Evolutionary conservation across 2,888 invertebrate species (phyloP), one percentile per base, ranked within the genome.

Genomic region (Cephalotes varians): DNA sequence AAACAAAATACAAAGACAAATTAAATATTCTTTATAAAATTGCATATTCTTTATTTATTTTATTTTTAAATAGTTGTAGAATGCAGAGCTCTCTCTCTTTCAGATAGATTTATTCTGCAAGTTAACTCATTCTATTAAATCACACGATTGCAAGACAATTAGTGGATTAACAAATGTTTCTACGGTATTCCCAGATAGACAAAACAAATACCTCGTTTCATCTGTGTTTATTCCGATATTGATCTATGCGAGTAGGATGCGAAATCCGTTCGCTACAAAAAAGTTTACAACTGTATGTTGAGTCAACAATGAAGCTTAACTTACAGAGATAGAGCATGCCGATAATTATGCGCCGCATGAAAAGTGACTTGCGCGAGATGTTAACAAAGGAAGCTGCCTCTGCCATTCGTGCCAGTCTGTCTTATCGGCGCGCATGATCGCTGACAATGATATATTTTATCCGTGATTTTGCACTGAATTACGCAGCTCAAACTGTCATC

Each of bases 381-480:
- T 56, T 40, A 77, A 67, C 65, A 69, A 56, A 69, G 34, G 56
- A 69, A 34, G 54, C 56, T 69, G 65, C 65, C 25, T 77, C 44
- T 28, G 21, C 28, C 51, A 34, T 21, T 64, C 77, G 69, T 56
- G 28, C 18, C 54, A 44, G 49, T 21, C 31, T 25, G 37, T 40
- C 69, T 85, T 73, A 44, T 58, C 69, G 28, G 18, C 9, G n/a
- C 44, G 12, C 64, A 60, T 28, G 10, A 65, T 67, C 64, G n/a
- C 31, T 21, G 72, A 44, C 31, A 49, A 28, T 56, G 58, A 72
- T 86, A 67, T 80, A 83, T 80, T 73, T 76, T 51, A 64, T 37
- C 37, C 64, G 40, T 28, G n/a, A 71, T 79, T 79, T 79, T 21
- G 44, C 56, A 49, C 37, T 47, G 44, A 79, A 79, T 56, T 69